These are phyloP conservation scores for Aegithalos caudatus DNA, from an alignment of 2,113 vertebrate species.

Conservation along the genomic window DNA sequence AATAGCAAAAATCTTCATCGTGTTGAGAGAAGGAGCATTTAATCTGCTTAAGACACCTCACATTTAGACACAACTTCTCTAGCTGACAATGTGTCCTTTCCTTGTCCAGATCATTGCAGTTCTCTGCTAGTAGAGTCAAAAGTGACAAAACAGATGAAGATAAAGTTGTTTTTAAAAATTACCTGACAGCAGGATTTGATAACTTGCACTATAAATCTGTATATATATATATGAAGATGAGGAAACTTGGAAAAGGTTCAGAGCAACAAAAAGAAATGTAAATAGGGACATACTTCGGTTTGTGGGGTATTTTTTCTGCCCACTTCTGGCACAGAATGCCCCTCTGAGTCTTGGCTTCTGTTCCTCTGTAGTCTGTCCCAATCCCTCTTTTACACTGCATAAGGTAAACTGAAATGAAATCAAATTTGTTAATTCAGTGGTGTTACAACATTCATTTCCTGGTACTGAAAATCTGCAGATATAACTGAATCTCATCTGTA, in stretches of 20 bases:
- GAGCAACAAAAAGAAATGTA: background rate
- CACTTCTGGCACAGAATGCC: constrained; percentile 82
- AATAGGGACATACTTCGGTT: constrained; percentile 75
- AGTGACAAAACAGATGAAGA: background rate
- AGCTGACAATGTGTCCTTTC: background rate
- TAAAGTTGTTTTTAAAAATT: background rate
- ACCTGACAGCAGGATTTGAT: background rate
- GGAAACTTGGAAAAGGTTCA: background rate
- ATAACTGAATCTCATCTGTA: background rate
- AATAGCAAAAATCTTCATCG: background rate
- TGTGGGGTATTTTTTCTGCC: constrained; percentile 74
- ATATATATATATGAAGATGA: background rate
- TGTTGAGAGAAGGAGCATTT: background rate
- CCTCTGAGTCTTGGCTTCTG: constrained; percentile 70
- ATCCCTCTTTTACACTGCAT: constrained; percentile 77
- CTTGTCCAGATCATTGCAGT: background rate
- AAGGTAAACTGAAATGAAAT: constrained; percentile 76
- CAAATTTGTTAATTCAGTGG: background rate
- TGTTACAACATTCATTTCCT: background rate
- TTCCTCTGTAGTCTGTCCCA: constrained; percentile 86
- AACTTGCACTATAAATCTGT: background rate
- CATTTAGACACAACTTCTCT: background rate
- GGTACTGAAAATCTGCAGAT: background rate
- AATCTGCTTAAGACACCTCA: background rate
- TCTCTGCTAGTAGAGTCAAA: background rate